A percentile compares a stretch with the other conserved stretches of the same genome.
phyloP scores from a whole-genome alignment of 2,113 vertebrate genomes.

The Erythrolamprus reginae region DNA sequence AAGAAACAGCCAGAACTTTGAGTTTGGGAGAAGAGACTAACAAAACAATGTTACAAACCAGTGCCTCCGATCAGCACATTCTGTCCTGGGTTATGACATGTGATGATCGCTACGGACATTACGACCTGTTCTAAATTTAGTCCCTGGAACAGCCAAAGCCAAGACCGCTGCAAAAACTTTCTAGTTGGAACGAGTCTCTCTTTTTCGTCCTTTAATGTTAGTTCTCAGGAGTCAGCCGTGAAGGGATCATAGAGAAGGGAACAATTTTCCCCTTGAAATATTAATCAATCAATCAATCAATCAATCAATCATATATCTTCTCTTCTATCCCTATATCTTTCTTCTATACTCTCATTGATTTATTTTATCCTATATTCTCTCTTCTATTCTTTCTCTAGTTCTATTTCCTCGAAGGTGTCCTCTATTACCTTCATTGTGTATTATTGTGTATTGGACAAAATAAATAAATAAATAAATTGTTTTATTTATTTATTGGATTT shows the following conservation, averaged over 20 bases:
- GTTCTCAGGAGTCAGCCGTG: constrained; percentile 37
- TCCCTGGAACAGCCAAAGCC: constrained; percentile 61
- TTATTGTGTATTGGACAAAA: too few species aligned
- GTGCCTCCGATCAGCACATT: constrained; percentile 43
- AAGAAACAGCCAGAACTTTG: not conserved
- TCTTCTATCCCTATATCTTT: too few species aligned
- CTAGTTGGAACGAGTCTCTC: constrained; percentile 34
- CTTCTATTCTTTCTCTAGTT: too few species aligned
- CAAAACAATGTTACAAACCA: constrained; percentile 14
- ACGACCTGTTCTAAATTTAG: constrained; percentile 65
- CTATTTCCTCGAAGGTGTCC: too few species aligned
- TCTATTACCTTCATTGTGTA: too few species aligned
- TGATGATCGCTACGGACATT: constrained; percentile 16
- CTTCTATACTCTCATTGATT: too few species aligned
- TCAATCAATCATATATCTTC: too few species aligned
- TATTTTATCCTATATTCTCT: too few species aligned
- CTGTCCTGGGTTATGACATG: constrained; percentile 41
- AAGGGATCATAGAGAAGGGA: constrained; percentile 43
- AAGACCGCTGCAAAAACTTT: constrained; percentile 23
- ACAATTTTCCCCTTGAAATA: too few species aligned
- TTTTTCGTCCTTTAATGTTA: constrained; percentile 30
- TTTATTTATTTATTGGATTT: too few species aligned
- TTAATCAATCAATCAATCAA: too few species aligned
- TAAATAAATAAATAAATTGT: too few species aligned
- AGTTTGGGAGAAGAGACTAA: not conserved